These are phyloP conservation scores for human (Homo sapiens) DNA, from an alignment of 2,113 vertebrate genomes.

Conservation along the genomic window GRCh38 chr12:85295501-85296000, in stretches of 20 bases:
- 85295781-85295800: neutral
- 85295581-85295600: neutral
- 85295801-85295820: neutral
- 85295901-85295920: neutral
- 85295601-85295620: neutral
- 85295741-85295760: neutral
- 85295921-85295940: neutral
- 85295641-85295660: neutral
- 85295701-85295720: neutral
- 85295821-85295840: constrained; percentile 9
- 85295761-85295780: neutral
- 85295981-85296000: neutral
- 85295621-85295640: neutral
- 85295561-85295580: neutral
- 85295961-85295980: neutral
- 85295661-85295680: neutral
- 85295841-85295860: neutral
- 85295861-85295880: constrained; percentile 7
- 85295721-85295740: neutral
- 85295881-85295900: neutral
- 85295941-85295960: neutral
- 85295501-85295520: neutral
- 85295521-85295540: neutral
- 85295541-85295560: neutral
- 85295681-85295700: neutral